phyloP scores from a whole-genome alignment of 2,888 invertebrate species.

The Petrophora chlorosata region DNA sequence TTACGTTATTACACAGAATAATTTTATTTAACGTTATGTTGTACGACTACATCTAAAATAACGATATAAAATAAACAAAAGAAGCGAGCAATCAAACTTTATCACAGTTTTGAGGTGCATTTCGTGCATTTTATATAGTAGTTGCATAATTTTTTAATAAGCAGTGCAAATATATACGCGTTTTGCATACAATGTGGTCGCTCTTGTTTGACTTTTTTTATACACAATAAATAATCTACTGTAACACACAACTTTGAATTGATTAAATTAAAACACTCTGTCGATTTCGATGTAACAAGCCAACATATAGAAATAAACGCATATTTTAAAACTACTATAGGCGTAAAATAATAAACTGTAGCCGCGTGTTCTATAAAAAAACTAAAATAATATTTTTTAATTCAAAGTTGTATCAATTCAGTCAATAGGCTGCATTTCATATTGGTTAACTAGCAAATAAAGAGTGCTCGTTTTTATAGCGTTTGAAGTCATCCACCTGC shows the following conservation, averaged over 20 bases:
- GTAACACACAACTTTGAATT: conserved; percentile 28
- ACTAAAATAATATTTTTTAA: background rate
- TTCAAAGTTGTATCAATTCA: conserved; percentile 20
- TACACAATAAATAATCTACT: conserved; percentile 15
- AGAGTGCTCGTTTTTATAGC: conserved; percentile 26
- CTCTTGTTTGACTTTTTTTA: conserved; percentile 27
- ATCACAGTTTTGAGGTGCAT: conserved; percentile 64
- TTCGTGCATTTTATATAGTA: conserved; percentile 71
- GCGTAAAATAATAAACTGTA: too few relatives aligned
- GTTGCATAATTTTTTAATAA: conserved; percentile 70
- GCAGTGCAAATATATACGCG: conserved; percentile 77
- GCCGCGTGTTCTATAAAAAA: too few relatives aligned
- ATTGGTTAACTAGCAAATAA: conserved; percentile 27
- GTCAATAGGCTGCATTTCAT: conserved; percentile 11
- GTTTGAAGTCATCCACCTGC: conserved; percentile 42
- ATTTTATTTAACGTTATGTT: conserved; percentile 17
- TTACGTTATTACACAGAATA: too few relatives aligned
- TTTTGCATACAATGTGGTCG: conserved; percentile 47
- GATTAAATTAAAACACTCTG: background rate
- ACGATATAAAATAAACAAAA: conserved; percentile 53
- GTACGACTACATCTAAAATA: conserved; percentile 26
- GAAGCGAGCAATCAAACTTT: conserved; percentile 73
- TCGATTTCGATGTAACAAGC: background rate
- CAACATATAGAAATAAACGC: background rate
- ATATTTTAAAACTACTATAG: too few relatives aligned